Base-by-base conservation (phyloP, 1,140 invertebrate genomes). In the Nephila pilipes region DNA sequence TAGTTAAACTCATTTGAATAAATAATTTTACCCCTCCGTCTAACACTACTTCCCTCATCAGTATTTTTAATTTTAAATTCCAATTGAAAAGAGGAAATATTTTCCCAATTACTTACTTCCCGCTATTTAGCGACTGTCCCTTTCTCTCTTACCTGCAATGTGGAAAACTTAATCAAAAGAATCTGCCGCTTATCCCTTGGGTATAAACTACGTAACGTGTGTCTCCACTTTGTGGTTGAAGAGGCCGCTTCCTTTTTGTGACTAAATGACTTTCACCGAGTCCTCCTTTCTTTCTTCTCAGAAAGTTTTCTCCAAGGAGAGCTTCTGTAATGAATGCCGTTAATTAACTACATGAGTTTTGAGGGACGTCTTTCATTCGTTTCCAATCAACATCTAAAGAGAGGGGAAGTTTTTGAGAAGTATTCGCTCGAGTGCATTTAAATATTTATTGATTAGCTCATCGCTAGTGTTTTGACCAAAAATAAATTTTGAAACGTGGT, bases 71-170 rank as follows among this genome's bases (percentile, higher is more conserved):
- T 75, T 75, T 75, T 29, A 36, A 36, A 75, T 75, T 75, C 29
- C 69, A 36, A 55, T 83, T 83, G 81, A 22, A 83, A 46, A 29
- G 38, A 25, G 87, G n/a, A 22, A 75, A 69, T 88, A 88, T 88
- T 69, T 88, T 88, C 20, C 63, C 87, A 88, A 88, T 88, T 88
- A 88, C 60, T 60, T 87, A 55, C 85, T 87, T 63, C 38, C 14
- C 54, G 85, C 29, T 87, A 63, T 55, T 87, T 83, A 55, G 80
- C 25, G 36, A 0, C 36, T 36, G 32, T 16, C 80, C 80, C 38
- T 46, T 55, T 55, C 29, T 83, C 69, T 46, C 46, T 46, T 36
- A 75, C 25, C 69, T 75, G 69, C 18, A 32, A 75, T 75, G n/a
- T 65, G 25, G 32, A 5, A 32, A 32, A 32, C 16, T 75, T 25